Evolutionary conservation across 2,888 invertebrate genomes (phyloP).

Genomic region (Caenorhabditis sulstoni): DNA sequence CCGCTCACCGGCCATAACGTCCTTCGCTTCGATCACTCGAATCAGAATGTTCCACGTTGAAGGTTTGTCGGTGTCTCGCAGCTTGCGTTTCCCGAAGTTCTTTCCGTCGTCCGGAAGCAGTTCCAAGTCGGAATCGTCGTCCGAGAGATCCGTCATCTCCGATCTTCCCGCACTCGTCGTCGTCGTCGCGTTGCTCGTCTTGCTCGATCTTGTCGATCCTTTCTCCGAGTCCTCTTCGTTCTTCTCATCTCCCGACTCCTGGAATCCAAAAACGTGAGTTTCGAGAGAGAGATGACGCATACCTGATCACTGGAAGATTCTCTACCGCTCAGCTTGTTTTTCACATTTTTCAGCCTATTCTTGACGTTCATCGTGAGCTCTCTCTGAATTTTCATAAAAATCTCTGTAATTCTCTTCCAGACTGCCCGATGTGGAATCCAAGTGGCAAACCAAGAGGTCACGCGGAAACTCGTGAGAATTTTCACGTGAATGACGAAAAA

Average conservation of each 20-base stretch:
- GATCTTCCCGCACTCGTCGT: conserved; percentile 7
- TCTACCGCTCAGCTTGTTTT: conserved; percentile 21
- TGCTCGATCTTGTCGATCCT: conserved; percentile 9
- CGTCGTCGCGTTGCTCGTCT: neutral
- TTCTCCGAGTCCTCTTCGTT: conserved; percentile 26
- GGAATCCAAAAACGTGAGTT: neutral
- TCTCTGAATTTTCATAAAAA: neutral
- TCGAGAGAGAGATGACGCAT: neutral
- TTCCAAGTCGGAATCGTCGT: conserved; percentile 40
- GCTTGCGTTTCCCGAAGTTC: conserved; percentile 56
- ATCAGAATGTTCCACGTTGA: conserved; percentile 67
- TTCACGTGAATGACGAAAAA: neutral
- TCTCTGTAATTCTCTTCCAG: no score
- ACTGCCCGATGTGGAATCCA: neutral
- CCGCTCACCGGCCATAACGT: conserved; percentile 53
- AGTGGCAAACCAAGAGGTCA: no score
- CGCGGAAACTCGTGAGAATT: neutral
- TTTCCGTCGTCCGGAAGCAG: conserved; percentile 43
- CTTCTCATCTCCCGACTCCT: conserved; percentile 12
- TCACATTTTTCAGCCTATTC: conserved; percentile 40
- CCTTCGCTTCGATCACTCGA: conserved; percentile 67
- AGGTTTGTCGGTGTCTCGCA: conserved; percentile 62
- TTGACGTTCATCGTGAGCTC: conserved; percentile 17
- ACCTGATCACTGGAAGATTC: conserved; percentile 29
- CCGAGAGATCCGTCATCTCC: conserved; percentile 14